Conservation (phyloP, 1,140 invertebrate genomes). For the Lordiphosa clarofinis region DNA sequence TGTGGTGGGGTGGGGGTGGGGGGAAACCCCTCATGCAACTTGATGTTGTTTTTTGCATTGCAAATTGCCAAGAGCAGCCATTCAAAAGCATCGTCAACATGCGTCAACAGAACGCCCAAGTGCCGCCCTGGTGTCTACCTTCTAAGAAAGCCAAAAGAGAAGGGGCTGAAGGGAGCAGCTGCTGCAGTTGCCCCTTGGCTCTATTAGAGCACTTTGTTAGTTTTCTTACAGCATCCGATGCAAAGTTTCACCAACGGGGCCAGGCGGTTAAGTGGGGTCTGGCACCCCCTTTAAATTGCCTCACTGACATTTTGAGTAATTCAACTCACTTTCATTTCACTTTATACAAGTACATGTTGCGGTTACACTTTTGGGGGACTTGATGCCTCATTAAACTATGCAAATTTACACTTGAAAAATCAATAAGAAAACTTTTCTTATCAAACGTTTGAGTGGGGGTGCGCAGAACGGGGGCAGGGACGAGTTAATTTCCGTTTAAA, state of each 20-base stretch:
- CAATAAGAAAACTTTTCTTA: no score
- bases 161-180: background rate
- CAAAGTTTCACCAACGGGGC: background rate
- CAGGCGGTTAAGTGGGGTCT: background rate
- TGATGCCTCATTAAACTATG: slow-evolving; percentile 54
- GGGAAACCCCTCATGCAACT: no score
- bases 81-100: slow-evolving; percentile 52
- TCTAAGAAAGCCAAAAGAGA: background rate
- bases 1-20: background rate
- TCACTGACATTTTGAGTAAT: slow-evolving; percentile 57
- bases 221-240: slow-evolving; percentile 39
- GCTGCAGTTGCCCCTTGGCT: slow-evolving; percentile 45
- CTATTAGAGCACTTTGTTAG: slow-evolving; percentile 66
- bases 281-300: slow-evolving; percentile 30
- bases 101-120: slow-evolving; percentile 43
- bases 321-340: slow-evolving; percentile 28
- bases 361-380: slow-evolving; percentile 3
- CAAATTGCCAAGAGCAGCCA: slow-evolving; percentile 49
- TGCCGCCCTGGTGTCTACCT: slow-evolving; percentile 13
- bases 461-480: background rate
- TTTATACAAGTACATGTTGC: slow-evolving; percentile 25
- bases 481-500: slow-evolving; percentile 28
- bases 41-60: slow-evolving; percentile 61
- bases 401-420: slow-evolving; percentile 17
- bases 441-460: no score